phyloP scores from a whole-genome alignment of 2,888 invertebrate species.

The Gryllus longicercus region DNA sequence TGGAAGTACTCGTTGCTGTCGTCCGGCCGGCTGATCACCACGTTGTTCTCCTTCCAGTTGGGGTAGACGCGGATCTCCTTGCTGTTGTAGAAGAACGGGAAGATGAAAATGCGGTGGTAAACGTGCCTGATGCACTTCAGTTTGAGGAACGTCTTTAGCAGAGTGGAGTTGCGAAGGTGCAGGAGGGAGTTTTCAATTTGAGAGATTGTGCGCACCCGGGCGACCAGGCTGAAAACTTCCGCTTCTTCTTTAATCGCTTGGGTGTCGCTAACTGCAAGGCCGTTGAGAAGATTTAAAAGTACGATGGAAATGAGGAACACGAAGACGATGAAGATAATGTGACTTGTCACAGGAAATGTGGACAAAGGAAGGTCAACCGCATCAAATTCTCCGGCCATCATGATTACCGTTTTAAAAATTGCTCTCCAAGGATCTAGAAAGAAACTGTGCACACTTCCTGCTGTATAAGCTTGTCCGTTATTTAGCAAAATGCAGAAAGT shows the following conservation, averaged over 20 bases:
- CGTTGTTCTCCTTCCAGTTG: constrained; percentile 17
- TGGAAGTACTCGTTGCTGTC: background rate
- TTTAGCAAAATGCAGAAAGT: constrained; percentile 63
- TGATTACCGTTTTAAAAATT: constrained; percentile 77
- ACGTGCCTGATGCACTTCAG: background rate
- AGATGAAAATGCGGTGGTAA: background rate
- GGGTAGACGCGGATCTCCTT: background rate
- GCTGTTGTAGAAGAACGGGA: background rate
- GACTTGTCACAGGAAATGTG: constrained; percentile 65
- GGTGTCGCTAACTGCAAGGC: constrained; percentile 81
- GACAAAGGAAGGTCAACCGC: constrained; percentile 73
- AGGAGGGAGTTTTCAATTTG: constrained; percentile 67
- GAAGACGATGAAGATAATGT: constrained; percentile 72
- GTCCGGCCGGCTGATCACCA: background rate
- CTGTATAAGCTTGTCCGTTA: constrained; percentile 35
- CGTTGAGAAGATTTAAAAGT: constrained; percentile 76
- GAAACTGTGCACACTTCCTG: constrained; percentile 44
- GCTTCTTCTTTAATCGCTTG: constrained; percentile 70
- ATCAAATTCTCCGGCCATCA: constrained; percentile 84
- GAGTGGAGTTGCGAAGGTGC: background rate
- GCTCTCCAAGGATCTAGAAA: constrained; percentile 69
- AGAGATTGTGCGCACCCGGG: constrained; percentile 65
- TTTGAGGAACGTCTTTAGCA: background rate
- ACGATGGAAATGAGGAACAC: constrained; percentile 80
- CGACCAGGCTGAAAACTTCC: constrained; percentile 71